Percentiles rank a stretch among this genome's conserved stretches.
These are phyloP conservation scores for Todus mexicanus DNA, from an alignment of 2,797 vertebrate species.

Conservation along the genomic window DNA sequence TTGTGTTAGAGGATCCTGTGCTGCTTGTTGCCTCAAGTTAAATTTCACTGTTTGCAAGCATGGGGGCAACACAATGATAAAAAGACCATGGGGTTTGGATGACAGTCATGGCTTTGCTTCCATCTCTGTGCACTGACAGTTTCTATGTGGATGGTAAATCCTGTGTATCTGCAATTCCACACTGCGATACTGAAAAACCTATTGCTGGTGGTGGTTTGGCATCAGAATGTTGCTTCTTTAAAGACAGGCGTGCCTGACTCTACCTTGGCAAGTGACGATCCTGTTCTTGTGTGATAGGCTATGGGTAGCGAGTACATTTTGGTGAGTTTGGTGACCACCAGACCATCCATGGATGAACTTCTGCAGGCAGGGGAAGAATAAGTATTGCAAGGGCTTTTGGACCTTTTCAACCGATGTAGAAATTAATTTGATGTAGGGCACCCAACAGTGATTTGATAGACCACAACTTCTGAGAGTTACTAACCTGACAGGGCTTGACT, in stretches of 20 bases:
- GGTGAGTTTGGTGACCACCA: neutral
- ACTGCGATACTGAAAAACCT: neutral
- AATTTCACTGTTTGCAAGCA: fast-evolving
- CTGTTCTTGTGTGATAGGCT: neutral
- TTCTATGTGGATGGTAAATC: neutral
- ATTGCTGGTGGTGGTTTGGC: neutral
- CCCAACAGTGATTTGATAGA: neutral
- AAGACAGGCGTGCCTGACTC: neutral
- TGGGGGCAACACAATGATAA: neutral
- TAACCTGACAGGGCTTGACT: neutral
- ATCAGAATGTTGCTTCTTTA: neutral
- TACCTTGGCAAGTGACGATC: neutral
- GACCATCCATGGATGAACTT: neutral
- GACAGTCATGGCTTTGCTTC: neutral
- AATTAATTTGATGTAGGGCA: neutral
- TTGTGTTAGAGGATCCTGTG: neutral
- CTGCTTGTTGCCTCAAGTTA: neutral
- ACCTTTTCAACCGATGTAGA: neutral
- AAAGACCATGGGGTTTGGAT: neutral
- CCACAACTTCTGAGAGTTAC: neutral
- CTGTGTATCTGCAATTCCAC: neutral
- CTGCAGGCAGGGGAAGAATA: neutral
- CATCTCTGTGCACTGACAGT: neutral
- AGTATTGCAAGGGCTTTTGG: neutral
- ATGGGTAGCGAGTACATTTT: neutral